A percentile compares a stretch with the other conserved stretches of the same genome.
Evolutionary conservation across 2,113 vertebrate genomes (phyloP).

Genomic region (Laterallus jamaicensis): DNA sequence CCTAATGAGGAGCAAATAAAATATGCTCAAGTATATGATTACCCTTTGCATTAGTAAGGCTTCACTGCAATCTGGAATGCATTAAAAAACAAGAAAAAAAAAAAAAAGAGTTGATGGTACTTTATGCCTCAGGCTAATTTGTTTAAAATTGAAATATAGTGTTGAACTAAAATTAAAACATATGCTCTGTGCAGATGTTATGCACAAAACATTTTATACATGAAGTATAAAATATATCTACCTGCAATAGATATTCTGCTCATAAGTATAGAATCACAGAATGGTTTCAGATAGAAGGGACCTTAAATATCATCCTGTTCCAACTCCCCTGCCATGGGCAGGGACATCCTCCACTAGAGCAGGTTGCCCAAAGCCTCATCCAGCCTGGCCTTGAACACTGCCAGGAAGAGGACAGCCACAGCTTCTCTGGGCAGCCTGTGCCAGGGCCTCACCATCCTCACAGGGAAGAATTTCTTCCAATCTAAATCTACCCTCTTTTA

Average conservation of each 20-base stretch:
- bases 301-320: no score
- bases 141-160: conserved; percentile 45
- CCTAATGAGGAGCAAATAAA: conserved; percentile 4
- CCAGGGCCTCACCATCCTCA: no score
- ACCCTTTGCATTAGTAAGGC: background rate
- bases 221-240: background rate
- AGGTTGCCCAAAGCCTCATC: no score
- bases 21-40: background rate
- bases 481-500: no score
- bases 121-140: conserved; percentile 29
- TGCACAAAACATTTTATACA: background rate
- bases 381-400: no score
- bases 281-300: no score
- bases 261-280: background rate
- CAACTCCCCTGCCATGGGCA: no score
- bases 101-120: background rate
- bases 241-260: background rate
- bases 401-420: no score
- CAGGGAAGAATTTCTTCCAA: no score
- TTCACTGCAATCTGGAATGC: background rate
- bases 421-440: no score
- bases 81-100: background rate
- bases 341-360: no score
- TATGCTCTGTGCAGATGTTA: conserved; percentile 19
- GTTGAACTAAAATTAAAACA: conserved; percentile 38